Conservation (phyloP, 2,888 invertebrate genomes). For the Tenthredo distinguenda region DNA sequence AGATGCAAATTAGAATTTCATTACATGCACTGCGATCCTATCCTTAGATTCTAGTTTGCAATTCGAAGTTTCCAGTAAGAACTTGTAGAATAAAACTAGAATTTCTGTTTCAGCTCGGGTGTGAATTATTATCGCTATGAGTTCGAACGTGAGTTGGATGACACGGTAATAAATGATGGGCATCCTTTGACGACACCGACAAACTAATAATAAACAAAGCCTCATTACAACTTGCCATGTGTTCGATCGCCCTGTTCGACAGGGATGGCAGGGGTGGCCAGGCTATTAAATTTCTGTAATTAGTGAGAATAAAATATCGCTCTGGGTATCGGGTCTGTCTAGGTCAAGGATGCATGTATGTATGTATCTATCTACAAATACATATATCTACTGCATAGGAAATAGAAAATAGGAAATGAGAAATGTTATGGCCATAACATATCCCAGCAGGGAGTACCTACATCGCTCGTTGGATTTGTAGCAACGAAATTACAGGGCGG, state of each 20-base stretch:
- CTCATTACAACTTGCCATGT: conserved; percentile 57
- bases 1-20: too few relatives aligned
- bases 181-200: conserved; percentile 49
- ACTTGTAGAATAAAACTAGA: too few relatives aligned
- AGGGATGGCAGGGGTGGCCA: conserved; percentile 22
- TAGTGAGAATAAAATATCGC: conserved; percentile 56
- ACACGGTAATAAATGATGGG: conserved; percentile 30
- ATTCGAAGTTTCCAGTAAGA: too few relatives aligned
- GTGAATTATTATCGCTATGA: not conserved
- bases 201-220: conserved; percentile 64
- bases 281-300: conserved; percentile 59
- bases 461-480: not conserved
- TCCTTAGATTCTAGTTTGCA: too few relatives aligned
- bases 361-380: not conserved
- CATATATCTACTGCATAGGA: not conserved
- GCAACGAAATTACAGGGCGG: conserved; percentile 1
- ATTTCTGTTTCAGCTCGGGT: too few relatives aligned
- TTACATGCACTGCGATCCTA: too few relatives aligned
- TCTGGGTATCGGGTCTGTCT: not conserved
- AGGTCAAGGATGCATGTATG: not conserved
- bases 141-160: conserved; percentile 16
- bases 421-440: conserved; percentile 13
- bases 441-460: conserved; percentile 26
- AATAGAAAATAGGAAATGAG: conserved; percentile 39
- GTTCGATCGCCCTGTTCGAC: conserved; percentile 47